phyloP scores from a whole-genome alignment of 2,113 vertebrate species.

The Sapajus apella region DNA sequence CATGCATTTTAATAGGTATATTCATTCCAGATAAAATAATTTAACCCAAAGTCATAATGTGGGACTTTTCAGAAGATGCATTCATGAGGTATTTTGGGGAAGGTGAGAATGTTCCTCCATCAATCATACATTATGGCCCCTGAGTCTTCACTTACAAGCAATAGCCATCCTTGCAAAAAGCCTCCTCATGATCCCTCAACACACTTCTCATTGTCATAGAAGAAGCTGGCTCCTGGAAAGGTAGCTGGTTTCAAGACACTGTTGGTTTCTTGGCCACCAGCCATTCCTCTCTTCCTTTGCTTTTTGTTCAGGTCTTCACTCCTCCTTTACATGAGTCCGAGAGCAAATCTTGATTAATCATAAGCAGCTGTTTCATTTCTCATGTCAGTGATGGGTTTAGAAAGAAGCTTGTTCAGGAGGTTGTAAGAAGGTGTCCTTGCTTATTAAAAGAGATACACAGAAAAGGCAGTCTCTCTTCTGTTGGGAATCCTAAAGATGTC shows the following conservation, averaged over 20 bases:
- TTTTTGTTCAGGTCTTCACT: neutral
- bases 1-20: neutral
- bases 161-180: neutral
- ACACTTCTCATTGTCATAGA: neutral
- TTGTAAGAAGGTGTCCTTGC: slow-evolving; percentile 28
- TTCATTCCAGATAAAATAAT: slow-evolving; percentile 34
- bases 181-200: neutral
- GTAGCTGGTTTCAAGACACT: no score
- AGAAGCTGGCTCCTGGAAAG: neutral
- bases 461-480: neutral
- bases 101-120: neutral
- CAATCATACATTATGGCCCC: neutral
- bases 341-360: neutral
- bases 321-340: neutral
- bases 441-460: neutral
- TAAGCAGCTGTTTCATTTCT: neutral
- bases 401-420: neutral
- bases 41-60: slow-evolving; percentile 8
- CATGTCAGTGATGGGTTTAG: neutral
- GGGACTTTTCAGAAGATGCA: neutral
- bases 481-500: neutral
- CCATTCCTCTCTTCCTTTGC: neutral
- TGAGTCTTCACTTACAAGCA: neutral
- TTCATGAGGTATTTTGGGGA: neutral
- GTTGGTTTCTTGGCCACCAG: neutral